These are phyloP conservation scores for Drosophila tani DNA, from an alignment of 1,140 invertebrate species.

Conservation along the genomic window DNA sequence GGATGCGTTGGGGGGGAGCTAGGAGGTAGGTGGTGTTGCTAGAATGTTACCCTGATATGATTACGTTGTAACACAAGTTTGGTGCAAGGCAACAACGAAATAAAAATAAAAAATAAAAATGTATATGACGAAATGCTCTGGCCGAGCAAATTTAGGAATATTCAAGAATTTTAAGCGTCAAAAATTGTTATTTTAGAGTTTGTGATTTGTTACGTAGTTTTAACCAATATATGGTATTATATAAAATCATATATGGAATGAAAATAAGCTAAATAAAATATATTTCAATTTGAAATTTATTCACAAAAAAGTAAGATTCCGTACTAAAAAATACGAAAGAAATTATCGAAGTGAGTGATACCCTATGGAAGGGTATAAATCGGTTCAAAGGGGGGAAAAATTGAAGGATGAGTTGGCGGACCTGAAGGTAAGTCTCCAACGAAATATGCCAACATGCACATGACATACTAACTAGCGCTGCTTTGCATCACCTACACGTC, in stretches of 20 bases:
- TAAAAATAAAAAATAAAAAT: not conserved
- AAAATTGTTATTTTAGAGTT: not conserved
- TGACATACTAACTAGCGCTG: constrained; percentile 57
- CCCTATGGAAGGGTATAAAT: constrained; percentile 20
- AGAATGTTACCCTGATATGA: constrained; percentile 70
- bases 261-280: not conserved
- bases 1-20: not conserved
- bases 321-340: not conserved
- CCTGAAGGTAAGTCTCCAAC: constrained; percentile 30
- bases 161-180: not conserved
- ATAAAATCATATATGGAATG: no score
- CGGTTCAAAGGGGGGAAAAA: not conserved
- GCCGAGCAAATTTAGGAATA: not conserved
- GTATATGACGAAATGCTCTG: constrained; percentile 3
- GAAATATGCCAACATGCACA: constrained; percentile 67
- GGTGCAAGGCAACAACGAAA: constrained; percentile 12
- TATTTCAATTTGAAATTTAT: not conserved
- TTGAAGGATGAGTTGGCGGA: constrained; percentile 3
- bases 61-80: constrained; percentile 62
- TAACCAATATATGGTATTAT: no score
- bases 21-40: constrained; percentile 18
- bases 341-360: not conserved
- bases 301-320: not conserved
- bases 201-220: no score
- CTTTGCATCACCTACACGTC: constrained; percentile 45